These are phyloP conservation scores for Athetis lepigone DNA, from an alignment of 2,888 invertebrate species.

Conservation along the genomic window DNA sequence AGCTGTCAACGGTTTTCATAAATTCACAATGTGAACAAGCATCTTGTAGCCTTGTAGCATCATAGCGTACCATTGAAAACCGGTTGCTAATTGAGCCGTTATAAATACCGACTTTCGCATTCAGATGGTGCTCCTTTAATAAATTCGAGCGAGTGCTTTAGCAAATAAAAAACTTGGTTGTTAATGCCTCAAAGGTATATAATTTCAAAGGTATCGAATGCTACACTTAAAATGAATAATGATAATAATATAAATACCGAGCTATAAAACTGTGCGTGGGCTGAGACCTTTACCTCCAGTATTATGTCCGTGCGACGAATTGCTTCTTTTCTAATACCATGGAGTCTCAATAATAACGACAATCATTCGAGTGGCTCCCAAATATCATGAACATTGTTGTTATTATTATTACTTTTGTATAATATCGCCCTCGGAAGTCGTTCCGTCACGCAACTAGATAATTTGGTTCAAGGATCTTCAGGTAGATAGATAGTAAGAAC, in stretches of 20 bases:
- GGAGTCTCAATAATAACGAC: conserved; percentile 55
- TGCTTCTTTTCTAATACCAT: conserved; percentile 61
- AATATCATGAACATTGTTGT: conserved; percentile 35
- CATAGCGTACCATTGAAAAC: conserved; percentile 66
- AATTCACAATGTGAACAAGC: conserved; percentile 65
- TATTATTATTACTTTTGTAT: conserved; percentile 33
- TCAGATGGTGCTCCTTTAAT: conserved; percentile 67
- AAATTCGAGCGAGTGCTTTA: conserved; percentile 58
- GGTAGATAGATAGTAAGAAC: conserved; percentile 19
- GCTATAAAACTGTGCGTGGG: conserved; percentile 71
- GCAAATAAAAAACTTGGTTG: conserved; percentile 59
- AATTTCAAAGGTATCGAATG: conserved; percentile 75
- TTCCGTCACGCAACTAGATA: conserved; percentile 44
- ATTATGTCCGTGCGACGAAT: conserved; percentile 51
- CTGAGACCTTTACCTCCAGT: conserved; percentile 48
- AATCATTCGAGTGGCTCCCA: conserved; percentile 50
- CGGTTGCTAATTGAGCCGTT: conserved; percentile 78
- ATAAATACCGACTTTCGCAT: conserved; percentile 72
- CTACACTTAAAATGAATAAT: conserved; percentile 79
- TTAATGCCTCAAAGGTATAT: conserved; percentile 68
- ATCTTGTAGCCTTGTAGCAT: conserved; percentile 72
- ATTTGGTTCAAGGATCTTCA: conserved; percentile 43
- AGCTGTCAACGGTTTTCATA: conserved; percentile 78
- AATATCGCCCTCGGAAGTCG: conserved; percentile 27
- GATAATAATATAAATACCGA: conserved; percentile 72